Evolutionary conservation across 2,113 vertebrate species (phyloP).

Genomic region (Melanocharis versteri): DNA sequence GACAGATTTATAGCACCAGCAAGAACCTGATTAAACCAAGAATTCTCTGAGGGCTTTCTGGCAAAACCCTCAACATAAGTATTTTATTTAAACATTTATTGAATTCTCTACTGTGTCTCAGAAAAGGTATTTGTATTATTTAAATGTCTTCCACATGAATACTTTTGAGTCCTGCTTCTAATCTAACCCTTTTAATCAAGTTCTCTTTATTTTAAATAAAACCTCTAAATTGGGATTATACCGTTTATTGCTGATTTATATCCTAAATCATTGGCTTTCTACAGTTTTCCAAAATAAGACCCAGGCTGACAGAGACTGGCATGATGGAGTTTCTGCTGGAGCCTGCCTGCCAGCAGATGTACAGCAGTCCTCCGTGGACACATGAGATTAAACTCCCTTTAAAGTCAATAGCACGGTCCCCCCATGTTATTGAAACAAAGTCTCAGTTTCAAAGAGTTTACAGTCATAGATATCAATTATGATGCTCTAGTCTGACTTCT

Average conservation of each 20-base stretch:
- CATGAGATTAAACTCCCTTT: not conserved
- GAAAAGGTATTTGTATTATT: constrained; percentile 2
- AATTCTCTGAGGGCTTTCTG: not conserved
- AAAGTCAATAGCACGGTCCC: not conserved
- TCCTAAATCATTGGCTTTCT: not conserved
- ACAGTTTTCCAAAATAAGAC: not conserved
- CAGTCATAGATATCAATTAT: not conserved
- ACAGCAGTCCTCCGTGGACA: not conserved
- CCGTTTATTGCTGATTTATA: not conserved
- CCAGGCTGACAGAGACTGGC: not conserved
- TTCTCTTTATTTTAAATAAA: constrained; percentile 7
- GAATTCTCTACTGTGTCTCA: not conserved
- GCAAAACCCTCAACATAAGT: not conserved
- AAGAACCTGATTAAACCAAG: not conserved
- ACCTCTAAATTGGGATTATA: not conserved
- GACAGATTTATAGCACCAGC: not conserved
- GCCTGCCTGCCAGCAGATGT: not conserved
- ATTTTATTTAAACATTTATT: not conserved
- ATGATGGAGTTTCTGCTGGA: not conserved
- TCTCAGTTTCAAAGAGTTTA: not conserved
- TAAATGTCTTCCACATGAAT: not conserved
- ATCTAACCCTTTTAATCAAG: not conserved
- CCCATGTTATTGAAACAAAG: not conserved
- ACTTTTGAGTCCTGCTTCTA: not conserved
- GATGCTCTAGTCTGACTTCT: not conserved